Conservation (phyloP, 1,140 invertebrate genomes). For the Zaprionus gabonicus region DNA sequence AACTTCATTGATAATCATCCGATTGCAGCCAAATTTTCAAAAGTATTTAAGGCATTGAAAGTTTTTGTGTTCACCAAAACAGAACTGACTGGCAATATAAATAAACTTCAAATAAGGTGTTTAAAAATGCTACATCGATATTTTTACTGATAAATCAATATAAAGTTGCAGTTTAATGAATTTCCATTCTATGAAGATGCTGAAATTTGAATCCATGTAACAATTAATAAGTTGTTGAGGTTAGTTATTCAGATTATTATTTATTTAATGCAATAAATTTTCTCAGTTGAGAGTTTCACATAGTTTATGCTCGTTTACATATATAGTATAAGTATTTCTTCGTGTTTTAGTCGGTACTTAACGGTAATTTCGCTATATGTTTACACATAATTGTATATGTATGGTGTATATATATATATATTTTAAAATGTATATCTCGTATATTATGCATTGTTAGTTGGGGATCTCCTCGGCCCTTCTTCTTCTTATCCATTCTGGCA, state of each 20-base stretch:
- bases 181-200: too few species aligned
- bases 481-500: not conserved
- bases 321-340: conserved; percentile 49
- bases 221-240: not conserved
- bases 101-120: too few species aligned
- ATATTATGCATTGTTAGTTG: conserved; percentile 23
- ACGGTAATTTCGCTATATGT: conserved; percentile 69
- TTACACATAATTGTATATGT: conserved; percentile 52
- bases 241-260: conserved; percentile 74
- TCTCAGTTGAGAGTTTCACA: conserved; percentile 78
- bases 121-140: too few species aligned
- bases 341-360: conserved; percentile 74
- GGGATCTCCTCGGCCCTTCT: conserved; percentile 6
- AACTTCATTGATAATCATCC: too few species aligned
- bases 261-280: conserved; percentile 82
- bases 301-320: conserved; percentile 58
- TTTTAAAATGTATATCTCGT: conserved; percentile 40
- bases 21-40: too few species aligned
- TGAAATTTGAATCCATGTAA: too few species aligned
- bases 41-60: too few species aligned
- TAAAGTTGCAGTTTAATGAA: too few species aligned
- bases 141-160: too few species aligned
- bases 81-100: too few species aligned
- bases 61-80: too few species aligned
- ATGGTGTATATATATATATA: conserved; percentile 48